Evolutionary conservation across 1,140 invertebrate genomes (phyloP), one percentile per base, ranked within the genome.

Genomic region (Andricus grossulariae): DNA sequence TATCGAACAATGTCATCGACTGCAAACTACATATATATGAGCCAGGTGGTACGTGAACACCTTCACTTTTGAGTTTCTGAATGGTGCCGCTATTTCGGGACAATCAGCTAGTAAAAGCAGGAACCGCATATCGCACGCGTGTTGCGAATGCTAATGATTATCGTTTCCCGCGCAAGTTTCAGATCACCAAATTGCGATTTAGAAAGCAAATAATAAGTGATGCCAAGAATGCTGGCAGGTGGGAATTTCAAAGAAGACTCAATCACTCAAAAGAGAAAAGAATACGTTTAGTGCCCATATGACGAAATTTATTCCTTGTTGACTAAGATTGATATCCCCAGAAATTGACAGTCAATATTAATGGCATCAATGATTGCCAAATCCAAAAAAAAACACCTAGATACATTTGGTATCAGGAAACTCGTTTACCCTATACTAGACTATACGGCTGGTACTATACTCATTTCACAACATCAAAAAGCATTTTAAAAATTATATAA

Each of bases 121-220:
- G 10, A 45, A 45, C 39, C 39, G 10, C 39, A 32, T 25, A 66
- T 39, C 32, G 60, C 32, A 45, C 25, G n/a, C 60, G 60, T 66
- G 60, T 66, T 32, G 25, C 25, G 60, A 66, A 66, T 66, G 15
- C 15, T 66, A 66, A 66, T 45, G 16, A 66, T 45, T 39, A 66
- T 39, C 32, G 39, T 45, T 11, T 1, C 39, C 39, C n/a, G 39
- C 16, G 60, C 39, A 39, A 66, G 60, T 66, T 66, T 66, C 60
- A 66, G 60, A 66, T 66, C 60, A 32, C 60, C 60, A 66, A 66
- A 66, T 66, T 66, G 10, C 60, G 25, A 32, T 66, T 66, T 66
- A 66, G 60, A 66, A 66, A 66, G 60, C 60, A 39, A 66, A 66
- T 32, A 39, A 66, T 21, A 66, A 66, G 25, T 16, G 60, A 66